phyloP scores from a whole-genome alignment of 2,113 vertebrate genomes.

The Callopanchax toddi region DNA sequence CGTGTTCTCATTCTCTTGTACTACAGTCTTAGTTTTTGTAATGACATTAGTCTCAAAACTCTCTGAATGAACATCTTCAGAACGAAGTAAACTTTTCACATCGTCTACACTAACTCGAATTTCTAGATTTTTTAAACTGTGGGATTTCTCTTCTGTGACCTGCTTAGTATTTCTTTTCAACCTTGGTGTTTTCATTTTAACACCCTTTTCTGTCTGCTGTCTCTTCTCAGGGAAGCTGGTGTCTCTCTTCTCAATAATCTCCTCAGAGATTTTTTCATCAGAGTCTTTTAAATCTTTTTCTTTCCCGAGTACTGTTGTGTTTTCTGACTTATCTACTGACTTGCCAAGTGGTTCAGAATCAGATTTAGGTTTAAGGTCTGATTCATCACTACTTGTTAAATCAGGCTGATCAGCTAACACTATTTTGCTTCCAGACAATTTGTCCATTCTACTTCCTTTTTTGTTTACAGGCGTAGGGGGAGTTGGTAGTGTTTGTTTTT shows the following conservation, averaged over 20 bases:
- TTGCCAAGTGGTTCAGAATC: slow-evolving; percentile 74
- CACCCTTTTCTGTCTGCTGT: slow-evolving; percentile 79
- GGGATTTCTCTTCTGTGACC: slow-evolving; percentile 78
- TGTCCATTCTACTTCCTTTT: slow-evolving; percentile 85
- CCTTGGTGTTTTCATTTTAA: slow-evolving; percentile 87
- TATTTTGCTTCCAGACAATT: slow-evolving; percentile 58
- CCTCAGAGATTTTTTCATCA: slow-evolving; percentile 78
- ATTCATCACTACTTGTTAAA: slow-evolving; percentile 44
- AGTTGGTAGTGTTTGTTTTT: slow-evolving; percentile 80
- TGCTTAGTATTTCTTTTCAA: slow-evolving; percentile 84
- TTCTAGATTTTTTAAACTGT: slow-evolving; percentile 85
- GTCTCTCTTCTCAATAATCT: slow-evolving; percentile 73
- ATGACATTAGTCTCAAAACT: slow-evolving; percentile 56
- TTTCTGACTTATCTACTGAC: slow-evolving; percentile 62
- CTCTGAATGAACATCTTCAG: slow-evolving; percentile 77
- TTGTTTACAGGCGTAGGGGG: slow-evolving; percentile 75
- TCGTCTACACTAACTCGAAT: slow-evolving; percentile 84
- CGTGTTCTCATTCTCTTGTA: slow-evolving; percentile 75
- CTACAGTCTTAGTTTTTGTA: slow-evolving; percentile 67
- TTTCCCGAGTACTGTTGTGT: slow-evolving; percentile 50
- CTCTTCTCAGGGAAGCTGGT: slow-evolving; percentile 75
- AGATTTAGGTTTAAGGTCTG: slow-evolving; percentile 57
- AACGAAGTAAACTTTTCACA: slow-evolving; percentile 80
- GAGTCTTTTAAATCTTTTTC: slow-evolving; percentile 53
- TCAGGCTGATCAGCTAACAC: slow-evolving; percentile 74